These are phyloP conservation scores for Lethenteron reissneri DNA, from an alignment of 2,113 vertebrate species.

Conservation along the genomic window DNA sequence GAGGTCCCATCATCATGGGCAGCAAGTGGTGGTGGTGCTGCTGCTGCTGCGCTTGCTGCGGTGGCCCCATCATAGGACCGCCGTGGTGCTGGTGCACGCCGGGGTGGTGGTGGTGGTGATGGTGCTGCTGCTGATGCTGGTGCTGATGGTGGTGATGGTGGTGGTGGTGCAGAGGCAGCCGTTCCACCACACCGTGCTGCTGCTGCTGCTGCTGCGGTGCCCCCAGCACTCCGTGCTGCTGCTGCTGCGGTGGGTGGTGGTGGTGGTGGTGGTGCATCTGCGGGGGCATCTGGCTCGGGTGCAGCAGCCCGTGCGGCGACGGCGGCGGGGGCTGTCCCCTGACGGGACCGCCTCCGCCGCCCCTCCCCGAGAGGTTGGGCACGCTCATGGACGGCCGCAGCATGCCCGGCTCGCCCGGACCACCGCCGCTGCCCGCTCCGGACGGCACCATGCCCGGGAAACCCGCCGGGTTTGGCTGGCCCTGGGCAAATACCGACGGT, in stretches of 20 bases:
- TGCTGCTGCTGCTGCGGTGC: conserved; percentile 21
- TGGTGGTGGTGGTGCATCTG: conserved; percentile 32
- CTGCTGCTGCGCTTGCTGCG: conserved; percentile 53
- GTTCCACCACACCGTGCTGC: conserved; percentile 44
- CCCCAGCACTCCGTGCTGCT: conserved; percentile 43
- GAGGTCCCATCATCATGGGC: conserved; percentile 56
- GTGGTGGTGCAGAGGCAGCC: too few relatives aligned
- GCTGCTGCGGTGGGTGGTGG: conserved; percentile 18
- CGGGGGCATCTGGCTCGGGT: conserved; percentile 55
- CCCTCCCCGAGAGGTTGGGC: conserved; percentile 31
- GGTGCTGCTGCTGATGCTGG: too few relatives aligned
- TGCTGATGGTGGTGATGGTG: too few relatives aligned
- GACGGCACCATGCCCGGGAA: too few relatives aligned
- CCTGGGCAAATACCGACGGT: conserved; percentile 16
- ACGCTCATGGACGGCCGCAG: conserved; percentile 34
- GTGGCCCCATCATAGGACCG: conserved; percentile 17
- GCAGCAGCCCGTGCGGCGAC: conserved; percentile 25
- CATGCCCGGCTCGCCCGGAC: too few relatives aligned
- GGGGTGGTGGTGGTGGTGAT: too few relatives aligned
- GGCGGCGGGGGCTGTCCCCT: conserved; percentile 20
- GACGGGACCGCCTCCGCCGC: conserved; percentile 37
- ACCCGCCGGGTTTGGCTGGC: conserved; percentile 15
- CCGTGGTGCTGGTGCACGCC: too few relatives aligned
- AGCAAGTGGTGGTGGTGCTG: conserved; percentile 23
- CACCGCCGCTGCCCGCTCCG: too few relatives aligned